Conservation (phyloP, 2,113 vertebrate genomes). For the Irena cyanogastra region DNA sequence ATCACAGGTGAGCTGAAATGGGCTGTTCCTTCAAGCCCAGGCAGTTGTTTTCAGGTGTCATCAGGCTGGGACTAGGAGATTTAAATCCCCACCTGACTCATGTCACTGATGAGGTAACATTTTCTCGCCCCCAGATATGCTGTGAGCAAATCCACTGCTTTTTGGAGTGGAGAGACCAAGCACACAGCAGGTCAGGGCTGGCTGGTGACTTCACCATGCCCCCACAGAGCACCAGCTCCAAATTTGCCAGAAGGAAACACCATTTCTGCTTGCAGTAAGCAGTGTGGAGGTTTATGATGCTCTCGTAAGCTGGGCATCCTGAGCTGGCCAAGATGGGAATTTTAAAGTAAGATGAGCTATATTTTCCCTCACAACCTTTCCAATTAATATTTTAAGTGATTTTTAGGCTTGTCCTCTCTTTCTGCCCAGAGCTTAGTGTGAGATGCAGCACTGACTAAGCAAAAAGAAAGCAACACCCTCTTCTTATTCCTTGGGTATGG, state of each 20-base stretch:
- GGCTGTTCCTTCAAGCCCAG: not conserved
- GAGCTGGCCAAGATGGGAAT: not conserved
- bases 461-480: not conserved
- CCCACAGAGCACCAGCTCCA: not conserved
- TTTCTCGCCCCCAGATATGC: not conserved
- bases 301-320: fast-evolving
- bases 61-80: not conserved
- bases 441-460: not conserved
- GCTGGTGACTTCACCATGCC: not conserved
- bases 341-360: not conserved
- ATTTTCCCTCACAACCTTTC: not conserved
- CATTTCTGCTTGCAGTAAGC: not conserved
- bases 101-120: not conserved
- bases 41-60: not conserved
- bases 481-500: not conserved
- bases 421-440: not conserved
- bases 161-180: not conserved
- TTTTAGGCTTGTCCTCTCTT: not conserved
- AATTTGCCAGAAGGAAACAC: not conserved
- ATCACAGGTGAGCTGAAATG: not conserved
- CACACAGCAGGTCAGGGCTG: too few relatives aligned
- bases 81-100: not conserved
- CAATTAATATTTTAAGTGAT: not conserved
- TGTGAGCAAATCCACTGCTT: not conserved
- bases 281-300: not conserved